Evolutionary conservation across 1,140 invertebrate species (phyloP).

Genomic region (Rhagoletis pomonella): DNA sequence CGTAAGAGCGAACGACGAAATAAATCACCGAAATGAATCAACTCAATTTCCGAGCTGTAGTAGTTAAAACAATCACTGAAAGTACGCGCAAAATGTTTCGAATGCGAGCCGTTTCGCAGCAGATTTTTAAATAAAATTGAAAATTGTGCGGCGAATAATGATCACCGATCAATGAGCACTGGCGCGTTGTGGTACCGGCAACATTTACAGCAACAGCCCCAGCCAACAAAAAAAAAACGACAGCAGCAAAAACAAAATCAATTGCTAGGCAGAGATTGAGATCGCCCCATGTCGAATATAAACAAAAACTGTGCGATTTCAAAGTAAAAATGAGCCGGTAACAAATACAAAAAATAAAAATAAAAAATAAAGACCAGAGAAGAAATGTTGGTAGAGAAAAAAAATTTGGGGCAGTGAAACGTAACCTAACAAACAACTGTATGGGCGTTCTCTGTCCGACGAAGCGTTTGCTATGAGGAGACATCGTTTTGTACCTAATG

Average conservation of each 20-base stretch:
- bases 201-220: neutral
- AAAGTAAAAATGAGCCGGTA: neutral
- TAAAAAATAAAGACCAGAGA: neutral
- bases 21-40: conserved; percentile 24
- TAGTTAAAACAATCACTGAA: neutral
- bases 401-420: neutral
- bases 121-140: conserved; percentile 43
- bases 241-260: conserved; percentile 31
- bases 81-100: conserved; percentile 34
- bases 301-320: conserved; percentile 9
- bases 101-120: conserved; percentile 34
- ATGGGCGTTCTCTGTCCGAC: neutral
- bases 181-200: neutral
- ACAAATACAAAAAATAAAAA: conserved; percentile 20
- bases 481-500: too few relatives aligned
- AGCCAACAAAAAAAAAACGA: conserved; percentile 4
- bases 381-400: neutral
- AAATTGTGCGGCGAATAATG: conserved; percentile 51
- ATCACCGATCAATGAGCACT: neutral
- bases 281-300: conserved; percentile 15
- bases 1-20: neutral
- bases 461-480: neutral
- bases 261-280: conserved; percentile 17
- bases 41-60: neutral
- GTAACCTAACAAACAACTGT: neutral